Evolutionary conservation across 2,888 invertebrate species (phyloP).

Genomic region (Cecidostiba fungosa): DNA sequence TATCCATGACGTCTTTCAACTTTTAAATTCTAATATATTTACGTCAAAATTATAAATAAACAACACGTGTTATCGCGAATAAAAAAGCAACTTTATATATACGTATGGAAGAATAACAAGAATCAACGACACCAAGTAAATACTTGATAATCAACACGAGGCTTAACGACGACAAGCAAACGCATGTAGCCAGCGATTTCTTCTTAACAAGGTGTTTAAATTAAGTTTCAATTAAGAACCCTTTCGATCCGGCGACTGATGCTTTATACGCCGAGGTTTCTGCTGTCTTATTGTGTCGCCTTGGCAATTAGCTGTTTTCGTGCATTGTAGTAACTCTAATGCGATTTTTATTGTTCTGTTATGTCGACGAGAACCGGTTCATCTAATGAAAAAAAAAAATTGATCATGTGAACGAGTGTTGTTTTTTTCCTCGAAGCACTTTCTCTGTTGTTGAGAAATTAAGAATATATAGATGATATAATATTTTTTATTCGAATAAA

Average conservation of each 20-base stretch:
- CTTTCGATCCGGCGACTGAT: background rate
- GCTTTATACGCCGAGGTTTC: background rate
- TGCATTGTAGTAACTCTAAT: background rate
- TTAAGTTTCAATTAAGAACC: background rate
- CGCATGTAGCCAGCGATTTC: background rate
- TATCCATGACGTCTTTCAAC: too few species aligned
- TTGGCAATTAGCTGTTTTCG: background rate
- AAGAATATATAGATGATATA: too few species aligned
- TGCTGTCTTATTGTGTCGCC: background rate
- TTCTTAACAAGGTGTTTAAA: slow-evolving; percentile 12
- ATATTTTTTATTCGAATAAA: too few species aligned
- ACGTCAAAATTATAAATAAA: too few species aligned
- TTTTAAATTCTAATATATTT: too few species aligned
- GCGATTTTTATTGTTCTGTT: slow-evolving; percentile 10
- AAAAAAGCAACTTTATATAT: too few species aligned
- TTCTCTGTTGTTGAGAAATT: background rate
- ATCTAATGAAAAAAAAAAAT: background rate
- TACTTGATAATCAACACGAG: background rate
- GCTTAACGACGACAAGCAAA: slow-evolving; percentile 1
- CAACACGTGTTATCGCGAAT: too few species aligned
- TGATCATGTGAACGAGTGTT: background rate
- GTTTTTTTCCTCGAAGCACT: background rate
- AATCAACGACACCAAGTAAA: background rate
- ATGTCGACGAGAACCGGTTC: background rate
- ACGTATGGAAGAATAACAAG: background rate